Evolutionary conservation across 2,113 vertebrate genomes (phyloP), one percentile per base, ranked within the genome.

Genomic region (Ascaphus truei): DNA sequence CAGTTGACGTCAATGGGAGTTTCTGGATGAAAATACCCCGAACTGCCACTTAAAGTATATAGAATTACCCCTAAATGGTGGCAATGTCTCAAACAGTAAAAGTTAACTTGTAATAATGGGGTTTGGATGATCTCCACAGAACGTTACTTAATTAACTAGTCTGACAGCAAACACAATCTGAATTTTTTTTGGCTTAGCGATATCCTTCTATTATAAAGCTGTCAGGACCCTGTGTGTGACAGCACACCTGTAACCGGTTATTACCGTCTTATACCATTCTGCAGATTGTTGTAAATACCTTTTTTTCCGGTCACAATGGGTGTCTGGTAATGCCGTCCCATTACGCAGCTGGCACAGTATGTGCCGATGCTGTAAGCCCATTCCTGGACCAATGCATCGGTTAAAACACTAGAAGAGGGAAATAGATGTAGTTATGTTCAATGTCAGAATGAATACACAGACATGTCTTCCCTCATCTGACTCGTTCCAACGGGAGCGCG

Each of bases 371-470:
- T 93, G 94, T 2, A 78, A 74, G 7, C 80, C 86, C 58, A 75
- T 7, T 9, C 79, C 39, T 1, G 1, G 84, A 5, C 85, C 85
- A 6, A 62, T 30, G 77, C 94, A 98, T 43, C 20, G 86, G 47
- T 90, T 88, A 3, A 89, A 84, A 73, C 94, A 96, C 94, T 96
- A 76, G 2, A 71, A 72, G 31, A 33, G 22, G 72, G 80, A 55
- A 76, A 77, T 5, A 76, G 34, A 15, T 0, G 20, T 22, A 51
- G 48, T 12, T 23, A 20, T 51, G 48, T 51, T 23, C n/a, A n/a
- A n/a, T n/a, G n/a, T 60, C 53, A 50, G 30, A 50, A 50, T 27
- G 33, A 66, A 20, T 25, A 52, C 39, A 33, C 39, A 33, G 23
- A 47, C 20, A 47, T 29, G 33, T 23, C 12, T 48, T 16, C 26